These are phyloP conservation scores for Lypha dubia DNA, from an alignment of 2,888 invertebrate genomes.

Conservation along the genomic window DNA sequence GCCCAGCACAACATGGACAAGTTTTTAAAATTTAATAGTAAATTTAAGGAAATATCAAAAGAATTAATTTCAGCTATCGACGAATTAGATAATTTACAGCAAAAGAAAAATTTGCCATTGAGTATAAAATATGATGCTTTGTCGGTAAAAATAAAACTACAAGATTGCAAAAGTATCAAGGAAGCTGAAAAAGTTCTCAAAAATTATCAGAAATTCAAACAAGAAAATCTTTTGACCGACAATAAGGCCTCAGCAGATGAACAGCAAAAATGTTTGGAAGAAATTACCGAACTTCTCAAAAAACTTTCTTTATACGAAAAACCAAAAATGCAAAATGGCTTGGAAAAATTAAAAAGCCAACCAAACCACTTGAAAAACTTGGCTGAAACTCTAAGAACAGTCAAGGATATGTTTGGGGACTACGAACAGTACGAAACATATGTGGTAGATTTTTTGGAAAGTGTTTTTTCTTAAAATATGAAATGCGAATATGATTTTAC, in stretches of 20 bases:
- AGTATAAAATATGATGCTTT: neutral
- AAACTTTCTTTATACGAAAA: slow-evolving; percentile 3
- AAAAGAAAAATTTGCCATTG: neutral
- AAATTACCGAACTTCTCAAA: slow-evolving; percentile 4
- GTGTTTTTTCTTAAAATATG: neutral
- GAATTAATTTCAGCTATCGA: neutral
- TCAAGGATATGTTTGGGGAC: neutral
- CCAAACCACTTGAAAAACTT: neutral
- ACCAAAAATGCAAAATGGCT: slow-evolving; percentile 7
- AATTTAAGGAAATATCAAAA: neutral
- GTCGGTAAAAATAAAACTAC: neutral
- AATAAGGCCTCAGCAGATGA: neutral
- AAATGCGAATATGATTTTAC: neutral
- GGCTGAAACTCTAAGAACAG: neutral
- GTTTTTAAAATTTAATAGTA: neutral
- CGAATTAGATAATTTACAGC: neutral
- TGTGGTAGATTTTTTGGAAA: neutral
- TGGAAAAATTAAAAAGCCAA: slow-evolving; percentile 12
- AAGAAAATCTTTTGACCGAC: neutral
- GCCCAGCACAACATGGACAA: neutral
- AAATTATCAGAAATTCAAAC: neutral
- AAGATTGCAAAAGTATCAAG: neutral
- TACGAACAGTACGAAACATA: neutral
- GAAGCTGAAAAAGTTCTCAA: slow-evolving; percentile 10
- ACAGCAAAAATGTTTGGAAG: slow-evolving; percentile 12